Conservation (phyloP, 2,113 vertebrate genomes). For the Leuciscus idus region DNA sequence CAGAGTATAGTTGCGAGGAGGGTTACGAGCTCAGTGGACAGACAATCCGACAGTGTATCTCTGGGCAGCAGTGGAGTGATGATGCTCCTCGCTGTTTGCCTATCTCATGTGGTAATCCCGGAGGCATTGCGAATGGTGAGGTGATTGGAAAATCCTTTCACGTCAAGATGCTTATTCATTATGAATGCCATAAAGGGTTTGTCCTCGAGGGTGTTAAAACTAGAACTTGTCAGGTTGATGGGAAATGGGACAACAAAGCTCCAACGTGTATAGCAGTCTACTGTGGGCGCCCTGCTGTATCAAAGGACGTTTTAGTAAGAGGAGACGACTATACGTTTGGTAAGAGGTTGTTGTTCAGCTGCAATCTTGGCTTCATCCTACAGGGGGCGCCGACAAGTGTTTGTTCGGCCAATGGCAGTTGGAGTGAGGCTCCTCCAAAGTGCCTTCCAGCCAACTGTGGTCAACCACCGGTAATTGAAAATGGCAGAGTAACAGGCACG, state of each 20-base stretch:
- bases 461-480: conserved; percentile 69
- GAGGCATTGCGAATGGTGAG: conserved; percentile 75
- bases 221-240: conserved; percentile 82
- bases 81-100: conserved; percentile 79
- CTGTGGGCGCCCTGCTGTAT: conserved; percentile 79
- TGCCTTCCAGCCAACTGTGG: conserved; percentile 82
- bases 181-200: conserved; percentile 86
- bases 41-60: conserved; percentile 80
- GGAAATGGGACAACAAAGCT: conserved; percentile 83
- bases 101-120: conserved; percentile 78
- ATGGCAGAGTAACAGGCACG: conserved; percentile 77
- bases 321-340: conserved; percentile 82
- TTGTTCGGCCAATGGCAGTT: conserved; percentile 87
- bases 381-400: conserved; percentile 77
- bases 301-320: conserved; percentile 74
- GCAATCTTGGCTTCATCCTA: conserved; percentile 82
- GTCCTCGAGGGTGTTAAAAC: conserved; percentile 76
- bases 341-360: conserved; percentile 77
- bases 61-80: conserved; percentile 84
- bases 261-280: conserved; percentile 84
- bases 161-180: conserved; percentile 75
- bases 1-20: conserved; percentile 83
- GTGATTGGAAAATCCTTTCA: conserved; percentile 78
- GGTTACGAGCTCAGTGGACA: conserved; percentile 85
- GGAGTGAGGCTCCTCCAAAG: conserved; percentile 80